These are phyloP conservation scores for Spodoptera littoralis DNA, from an alignment of 2,888 invertebrate genomes.

Conservation along the genomic window DNA sequence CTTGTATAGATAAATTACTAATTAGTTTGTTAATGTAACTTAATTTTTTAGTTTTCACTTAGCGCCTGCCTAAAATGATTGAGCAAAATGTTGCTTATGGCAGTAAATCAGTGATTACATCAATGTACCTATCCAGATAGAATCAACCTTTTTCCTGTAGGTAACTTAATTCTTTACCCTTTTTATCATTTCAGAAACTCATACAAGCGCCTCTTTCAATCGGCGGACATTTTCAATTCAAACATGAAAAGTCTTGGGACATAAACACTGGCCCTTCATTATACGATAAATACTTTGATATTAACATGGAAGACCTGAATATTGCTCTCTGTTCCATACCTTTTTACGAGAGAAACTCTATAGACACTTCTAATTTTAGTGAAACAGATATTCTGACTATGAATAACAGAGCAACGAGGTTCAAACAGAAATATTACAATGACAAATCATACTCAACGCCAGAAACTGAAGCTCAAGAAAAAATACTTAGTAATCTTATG, in stretches of 20 bases:
- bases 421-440: constrained; percentile 80
- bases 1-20: too few relatives aligned
- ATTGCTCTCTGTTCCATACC: constrained; percentile 78
- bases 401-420: constrained; percentile 78
- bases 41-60: too few relatives aligned
- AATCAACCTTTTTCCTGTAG: too few relatives aligned
- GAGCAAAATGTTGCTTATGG: too few relatives aligned
- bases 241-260: constrained; percentile 87
- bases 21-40: too few relatives aligned
- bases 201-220: constrained; percentile 77
- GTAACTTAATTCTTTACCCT: constrained; percentile 7
- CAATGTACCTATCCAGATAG: neutral
- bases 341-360: constrained; percentile 79
- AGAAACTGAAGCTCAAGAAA: constrained; percentile 75
- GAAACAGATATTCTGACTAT: constrained; percentile 78
- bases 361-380: constrained; percentile 72
- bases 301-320: constrained; percentile 78
- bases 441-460: constrained; percentile 74
- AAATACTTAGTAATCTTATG: constrained; percentile 62
- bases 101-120: neutral
- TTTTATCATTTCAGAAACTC: constrained; percentile 74
- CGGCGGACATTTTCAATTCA: constrained; percentile 87
- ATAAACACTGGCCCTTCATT: constrained; percentile 72
- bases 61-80: too few relatives aligned
- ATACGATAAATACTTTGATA: constrained; percentile 84